Base-by-base conservation (phyloP, 2,888 invertebrate species). In the Barypeithes pellucidus region DNA sequence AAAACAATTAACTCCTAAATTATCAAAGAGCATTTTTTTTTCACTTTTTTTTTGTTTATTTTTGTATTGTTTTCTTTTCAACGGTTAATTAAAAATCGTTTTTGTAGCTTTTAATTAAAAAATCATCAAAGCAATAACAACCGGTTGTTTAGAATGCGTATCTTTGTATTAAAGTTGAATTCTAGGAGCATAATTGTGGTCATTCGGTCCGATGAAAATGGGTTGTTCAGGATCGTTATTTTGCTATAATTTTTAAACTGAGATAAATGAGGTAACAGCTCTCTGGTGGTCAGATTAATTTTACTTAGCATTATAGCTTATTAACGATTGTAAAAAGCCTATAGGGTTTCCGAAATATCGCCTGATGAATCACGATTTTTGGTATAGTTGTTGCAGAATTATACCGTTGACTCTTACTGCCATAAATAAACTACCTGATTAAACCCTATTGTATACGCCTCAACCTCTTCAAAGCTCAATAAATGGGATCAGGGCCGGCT, bases 21-120 rank as follows among this genome's bases (percentile, higher is more conserved):
- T 39, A 39, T 39, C 39, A 43, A 43, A 43, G 43, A 43, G 7
- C 16, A 43, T 43, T 43, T 43, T 43, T 29, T 24, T 24, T 24
- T 3, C 41, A 3, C 3, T 14, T 12, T 41, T 41, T 16, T 43
- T 7, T 43, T 12, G 39, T 39, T 39, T 39, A n/a, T 39, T 39
- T 39, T 4, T n/a, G 43, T 43, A 16, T 43, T 43, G 43, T 43
- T 43, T 43, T 16, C 16, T 43, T 43, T 43, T 3, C 29, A 43
- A 16, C 4, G 14, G 43, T 43, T 43, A 43, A 43, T 43, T 43
- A 16, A 43, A 43, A 43, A 43, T 16, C 43, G 43, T 43, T 43
- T 16, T 43, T 43, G 14, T 16, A 16, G 43, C 16, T 43, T 43
- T 43, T 5, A 43, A 16, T 43, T 14, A 43, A 43, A 43, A 43